Percentiles rank a stretch among this genome's conserved stretches.
Evolutionary conservation across 2,113 vertebrate species (phyloP).

Genomic region (Pelusios castaneus): DNA sequence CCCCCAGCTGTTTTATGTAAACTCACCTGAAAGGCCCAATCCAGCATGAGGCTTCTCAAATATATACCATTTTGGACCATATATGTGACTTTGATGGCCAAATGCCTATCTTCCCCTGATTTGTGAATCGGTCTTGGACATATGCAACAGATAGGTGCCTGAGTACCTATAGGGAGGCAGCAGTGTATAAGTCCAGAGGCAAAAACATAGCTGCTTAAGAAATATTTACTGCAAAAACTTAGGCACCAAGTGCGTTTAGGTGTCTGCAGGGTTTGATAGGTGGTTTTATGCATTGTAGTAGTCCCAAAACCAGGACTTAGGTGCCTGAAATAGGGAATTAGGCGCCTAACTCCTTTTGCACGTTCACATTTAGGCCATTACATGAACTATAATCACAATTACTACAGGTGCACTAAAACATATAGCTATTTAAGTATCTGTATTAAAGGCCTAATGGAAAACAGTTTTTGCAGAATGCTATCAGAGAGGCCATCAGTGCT

Average conservation of each 20-base stretch:
- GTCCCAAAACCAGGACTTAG: background rate
- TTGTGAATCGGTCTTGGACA: background rate
- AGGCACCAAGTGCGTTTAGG: background rate
- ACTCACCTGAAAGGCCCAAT: background rate
- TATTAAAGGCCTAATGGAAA: background rate
- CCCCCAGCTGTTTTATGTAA: background rate
- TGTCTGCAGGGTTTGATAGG: background rate
- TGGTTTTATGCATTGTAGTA: background rate
- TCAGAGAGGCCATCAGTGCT: background rate
- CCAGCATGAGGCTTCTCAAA: background rate
- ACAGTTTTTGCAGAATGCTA: background rate
- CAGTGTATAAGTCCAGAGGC: background rate
- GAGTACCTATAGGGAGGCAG: background rate
- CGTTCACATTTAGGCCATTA: background rate
- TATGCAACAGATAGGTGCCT: background rate
- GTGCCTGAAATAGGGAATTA: background rate
- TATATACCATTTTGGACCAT: background rate
- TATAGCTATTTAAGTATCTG: background rate
- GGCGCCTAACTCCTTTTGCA: background rate
- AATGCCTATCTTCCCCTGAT: background rate
- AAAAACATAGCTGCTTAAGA: background rate
- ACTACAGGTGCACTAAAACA: background rate
- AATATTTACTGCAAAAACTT: background rate
- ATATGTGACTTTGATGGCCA: background rate
- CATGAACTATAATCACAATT: background rate